Percentiles rank a stretch among this genome's conserved stretches.
phyloP scores from a whole-genome alignment of 2,888 invertebrate genomes.

The Apotomis turbidana region DNA sequence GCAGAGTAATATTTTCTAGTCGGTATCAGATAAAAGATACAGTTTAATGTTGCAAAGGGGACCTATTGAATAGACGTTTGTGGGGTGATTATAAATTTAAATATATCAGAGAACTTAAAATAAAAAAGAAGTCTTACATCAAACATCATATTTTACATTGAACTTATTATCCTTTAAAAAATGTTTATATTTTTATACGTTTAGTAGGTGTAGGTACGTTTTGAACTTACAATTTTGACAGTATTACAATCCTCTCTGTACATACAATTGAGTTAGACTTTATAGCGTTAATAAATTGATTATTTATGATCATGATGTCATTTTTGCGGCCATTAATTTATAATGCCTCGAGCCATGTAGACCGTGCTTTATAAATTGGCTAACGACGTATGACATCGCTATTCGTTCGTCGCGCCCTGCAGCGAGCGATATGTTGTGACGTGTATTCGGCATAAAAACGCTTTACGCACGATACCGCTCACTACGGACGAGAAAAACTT shows the following conservation, averaged over 20 bases:
- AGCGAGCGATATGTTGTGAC: not conserved
- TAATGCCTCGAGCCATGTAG: not conserved
- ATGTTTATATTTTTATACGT: too few species aligned
- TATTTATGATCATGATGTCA: not conserved
- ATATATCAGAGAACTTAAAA: too few species aligned
- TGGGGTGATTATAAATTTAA: not conserved
- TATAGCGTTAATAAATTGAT: not conserved
- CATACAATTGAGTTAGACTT: not conserved
- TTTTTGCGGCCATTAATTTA: not conserved
- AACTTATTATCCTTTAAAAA: too few species aligned
- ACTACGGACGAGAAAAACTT: not conserved
- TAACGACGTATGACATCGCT: not conserved
- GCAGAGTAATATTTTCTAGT: slow-evolving; percentile 10
- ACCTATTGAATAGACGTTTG: not conserved
- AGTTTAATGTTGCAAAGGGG: not conserved
- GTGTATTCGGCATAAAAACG: not conserved
- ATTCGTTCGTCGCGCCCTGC: not conserved
- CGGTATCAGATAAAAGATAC: not conserved
- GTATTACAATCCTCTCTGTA: too few species aligned
- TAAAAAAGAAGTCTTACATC: too few species aligned
- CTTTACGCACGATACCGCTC: not conserved
- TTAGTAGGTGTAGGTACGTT: too few species aligned
- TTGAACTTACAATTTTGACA: too few species aligned
- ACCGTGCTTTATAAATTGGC: not conserved
- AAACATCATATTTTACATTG: too few species aligned